Evolutionary conservation across 2,113 vertebrate species (phyloP).

Genomic region (Steatornis caripensis): DNA sequence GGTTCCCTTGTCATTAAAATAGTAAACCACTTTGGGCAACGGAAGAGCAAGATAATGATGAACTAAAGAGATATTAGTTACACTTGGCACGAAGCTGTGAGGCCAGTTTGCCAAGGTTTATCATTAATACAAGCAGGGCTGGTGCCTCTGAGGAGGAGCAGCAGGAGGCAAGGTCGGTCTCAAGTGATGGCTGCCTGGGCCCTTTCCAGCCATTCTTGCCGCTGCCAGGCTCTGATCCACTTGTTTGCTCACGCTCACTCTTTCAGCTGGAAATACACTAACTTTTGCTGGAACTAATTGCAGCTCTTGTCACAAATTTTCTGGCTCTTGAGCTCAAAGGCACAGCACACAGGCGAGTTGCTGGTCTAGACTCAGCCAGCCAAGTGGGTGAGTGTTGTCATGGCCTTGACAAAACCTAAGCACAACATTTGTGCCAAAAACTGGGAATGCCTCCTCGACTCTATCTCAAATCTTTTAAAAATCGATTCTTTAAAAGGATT

Average conservation of each 20-base stretch:
- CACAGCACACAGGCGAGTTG: not conserved
- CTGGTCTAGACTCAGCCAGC: not conserved
- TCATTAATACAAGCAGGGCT: not conserved
- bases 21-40: not conserved
- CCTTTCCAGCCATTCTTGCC: fast-evolving
- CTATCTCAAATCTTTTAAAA: not conserved
- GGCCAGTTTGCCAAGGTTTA: not conserved
- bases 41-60: not conserved
- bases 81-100: not conserved
- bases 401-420: not conserved
- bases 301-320: not conserved
- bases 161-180: not conserved
- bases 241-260: not conserved
- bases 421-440: not conserved
- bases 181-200: not conserved
- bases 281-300: not conserved
- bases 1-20: not conserved
- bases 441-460: not conserved
- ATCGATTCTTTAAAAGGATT: not conserved
- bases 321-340: not conserved
- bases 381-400: not conserved
- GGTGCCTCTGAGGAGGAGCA: not conserved
- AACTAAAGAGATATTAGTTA: not conserved
- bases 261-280: fast-evolving
- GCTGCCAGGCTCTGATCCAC: fast-evolving